Evolutionary conservation across 2,888 invertebrate genomes (phyloP).

Genomic region (Blera fallax): DNA sequence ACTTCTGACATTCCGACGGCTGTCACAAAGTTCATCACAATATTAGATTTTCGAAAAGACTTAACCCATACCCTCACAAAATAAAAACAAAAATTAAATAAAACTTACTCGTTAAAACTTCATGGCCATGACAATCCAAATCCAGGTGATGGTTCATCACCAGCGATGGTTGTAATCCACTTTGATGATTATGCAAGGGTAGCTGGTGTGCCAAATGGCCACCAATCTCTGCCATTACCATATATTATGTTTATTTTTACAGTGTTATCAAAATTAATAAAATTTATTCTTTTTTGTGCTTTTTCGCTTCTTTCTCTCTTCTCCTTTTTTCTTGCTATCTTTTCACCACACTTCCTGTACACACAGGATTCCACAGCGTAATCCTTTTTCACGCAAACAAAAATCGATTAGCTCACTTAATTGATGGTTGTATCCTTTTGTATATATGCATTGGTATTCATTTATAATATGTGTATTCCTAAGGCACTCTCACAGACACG

Average conservation of each 20-base stretch:
- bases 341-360: conserved; percentile 38
- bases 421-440: conserved; percentile 62
- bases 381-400: conserved; percentile 50
- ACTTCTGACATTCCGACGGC: conserved; percentile 36
- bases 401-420: conserved; percentile 64
- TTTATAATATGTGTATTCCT: conserved; percentile 48
- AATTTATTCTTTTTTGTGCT: conserved; percentile 6
- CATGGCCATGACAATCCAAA: conserved; percentile 82
- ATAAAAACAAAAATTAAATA: not conserved
- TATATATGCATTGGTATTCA: conserved; percentile 62
- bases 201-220: conserved; percentile 86
- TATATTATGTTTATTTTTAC: conserved; percentile 81
- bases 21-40: not conserved
- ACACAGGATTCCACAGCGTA: conserved; percentile 43
- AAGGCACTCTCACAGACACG: conserved; percentile 68
- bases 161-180: conserved; percentile 85
- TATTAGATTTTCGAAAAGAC: not conserved
- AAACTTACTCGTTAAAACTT: conserved; percentile 80
- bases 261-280: conserved; percentile 63
- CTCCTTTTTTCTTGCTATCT: conserved; percentile 5
- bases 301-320: not conserved
- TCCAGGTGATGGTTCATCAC: conserved; percentile 84
- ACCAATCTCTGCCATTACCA: conserved; percentile 87
- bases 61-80: not conserved
- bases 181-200: conserved; percentile 84